A percentile compares a stretch with the other conserved stretches of the same genome.
Conservation (phyloP, 2,797 vertebrate species). For the Gymnocypris eckloni region DNA sequence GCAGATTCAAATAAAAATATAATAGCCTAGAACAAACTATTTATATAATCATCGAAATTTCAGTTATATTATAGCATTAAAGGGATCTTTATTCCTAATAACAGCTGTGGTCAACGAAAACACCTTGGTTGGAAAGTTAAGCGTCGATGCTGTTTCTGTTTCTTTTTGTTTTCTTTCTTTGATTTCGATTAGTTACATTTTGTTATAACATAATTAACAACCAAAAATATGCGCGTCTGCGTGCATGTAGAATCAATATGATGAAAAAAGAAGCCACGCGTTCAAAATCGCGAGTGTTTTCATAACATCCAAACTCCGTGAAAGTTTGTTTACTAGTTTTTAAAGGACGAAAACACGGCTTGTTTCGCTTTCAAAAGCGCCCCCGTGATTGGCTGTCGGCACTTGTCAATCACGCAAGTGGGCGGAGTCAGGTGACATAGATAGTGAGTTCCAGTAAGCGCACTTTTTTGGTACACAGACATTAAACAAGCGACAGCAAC, state of each 20-base stretch:
- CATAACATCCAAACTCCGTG: constrained; percentile 19
- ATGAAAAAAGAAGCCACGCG: neutral
- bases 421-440: constrained; percentile 76
- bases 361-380: constrained; percentile 54
- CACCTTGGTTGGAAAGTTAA: neutral
- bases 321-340: constrained; percentile 64
- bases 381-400: constrained; percentile 74
- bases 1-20: neutral
- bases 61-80: neutral
- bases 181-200: neutral
- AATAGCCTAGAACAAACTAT: neutral
- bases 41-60: neutral
- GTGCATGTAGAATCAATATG: neutral
- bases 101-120: neutral
- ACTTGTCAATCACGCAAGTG: constrained; percentile 71
- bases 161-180: neutral
- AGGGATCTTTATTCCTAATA: neutral
- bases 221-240: neutral
- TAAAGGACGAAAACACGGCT: constrained; percentile 65
- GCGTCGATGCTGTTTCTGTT: neutral
- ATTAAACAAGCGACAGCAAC: constrained; percentile 77
- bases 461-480: constrained; percentile 63
- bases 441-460: constrained; percentile 87
- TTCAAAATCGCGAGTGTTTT: neutral
- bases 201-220: neutral